Evolutionary conservation across 2,113 vertebrate species (phyloP).

Genomic region (Aphelocoma coerulescens): DNA sequence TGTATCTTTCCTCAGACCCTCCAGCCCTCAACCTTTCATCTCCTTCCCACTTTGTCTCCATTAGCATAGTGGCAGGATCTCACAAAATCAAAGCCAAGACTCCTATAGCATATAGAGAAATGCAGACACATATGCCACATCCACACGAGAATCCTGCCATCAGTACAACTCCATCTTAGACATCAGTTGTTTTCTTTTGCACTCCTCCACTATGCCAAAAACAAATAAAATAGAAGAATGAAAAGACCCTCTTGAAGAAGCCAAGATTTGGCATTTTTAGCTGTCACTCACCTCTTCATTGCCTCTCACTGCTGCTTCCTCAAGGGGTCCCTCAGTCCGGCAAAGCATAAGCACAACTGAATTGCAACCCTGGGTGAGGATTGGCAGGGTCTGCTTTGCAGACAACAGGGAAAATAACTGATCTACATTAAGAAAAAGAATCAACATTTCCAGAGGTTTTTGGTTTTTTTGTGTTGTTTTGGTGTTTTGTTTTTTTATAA

Average conservation of each 20-base stretch:
- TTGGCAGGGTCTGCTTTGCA: background rate
- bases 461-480: background rate
- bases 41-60: background rate
- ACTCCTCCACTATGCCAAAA: background rate
- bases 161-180: background rate
- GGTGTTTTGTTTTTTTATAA: background rate
- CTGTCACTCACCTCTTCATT: background rate
- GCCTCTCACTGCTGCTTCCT: background rate
- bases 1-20: background rate
- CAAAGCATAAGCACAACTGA: background rate
- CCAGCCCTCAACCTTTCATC: background rate
- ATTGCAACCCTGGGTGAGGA: background rate
- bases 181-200: slow-evolving; percentile 23
- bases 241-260: slow-evolving; percentile 1
- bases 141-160: background rate
- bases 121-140: background rate
- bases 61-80: background rate
- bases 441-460: background rate
- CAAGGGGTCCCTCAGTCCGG: background rate
- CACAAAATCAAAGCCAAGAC: background rate
- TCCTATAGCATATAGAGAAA: background rate
- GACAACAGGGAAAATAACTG: background rate
- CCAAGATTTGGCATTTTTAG: background rate
- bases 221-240: background rate
- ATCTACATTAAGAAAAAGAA: background rate